Percentiles rank a stretch among this genome's conserved stretches.
Conservation (phyloP, 2,888 invertebrate genomes). For the Sericinus montela region DNA sequence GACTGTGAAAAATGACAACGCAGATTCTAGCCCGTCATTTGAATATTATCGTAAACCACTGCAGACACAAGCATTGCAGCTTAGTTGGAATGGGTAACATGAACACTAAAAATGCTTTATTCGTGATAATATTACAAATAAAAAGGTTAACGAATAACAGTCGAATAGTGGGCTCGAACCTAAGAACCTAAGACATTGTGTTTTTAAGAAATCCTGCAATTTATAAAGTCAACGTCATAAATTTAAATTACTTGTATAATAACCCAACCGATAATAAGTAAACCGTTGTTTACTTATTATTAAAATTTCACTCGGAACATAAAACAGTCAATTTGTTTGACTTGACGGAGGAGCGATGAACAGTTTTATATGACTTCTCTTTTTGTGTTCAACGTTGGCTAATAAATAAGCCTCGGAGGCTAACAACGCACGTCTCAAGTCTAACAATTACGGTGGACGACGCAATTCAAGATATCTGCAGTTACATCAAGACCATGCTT, state of each 20-base stretch:
- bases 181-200: no score
- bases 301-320: neutral
- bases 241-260: neutral
- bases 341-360: neutral
- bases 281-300: neutral
- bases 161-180: no score
- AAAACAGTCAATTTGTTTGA: conserved; percentile 6
- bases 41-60: no score
- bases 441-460: conserved; percentile 22
- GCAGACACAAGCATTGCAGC: no score
- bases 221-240: neutral
- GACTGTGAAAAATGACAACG: no score
- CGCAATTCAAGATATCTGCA: conserved; percentile 19
- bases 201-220: no score
- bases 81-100: no score
- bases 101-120: no score
- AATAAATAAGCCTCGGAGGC: conserved; percentile 8
- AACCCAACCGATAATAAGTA: neutral
- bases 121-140: no score
- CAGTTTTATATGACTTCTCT: conserved; percentile 5
- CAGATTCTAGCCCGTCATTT: no score
- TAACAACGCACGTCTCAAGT: conserved; percentile 9
- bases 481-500: conserved; percentile 18
- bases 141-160: no score
- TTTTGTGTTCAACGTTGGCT: conserved; percentile 2